phyloP scores from a whole-genome alignment of 1,140 invertebrate genomes.

The Megalopta genalis region DNA sequence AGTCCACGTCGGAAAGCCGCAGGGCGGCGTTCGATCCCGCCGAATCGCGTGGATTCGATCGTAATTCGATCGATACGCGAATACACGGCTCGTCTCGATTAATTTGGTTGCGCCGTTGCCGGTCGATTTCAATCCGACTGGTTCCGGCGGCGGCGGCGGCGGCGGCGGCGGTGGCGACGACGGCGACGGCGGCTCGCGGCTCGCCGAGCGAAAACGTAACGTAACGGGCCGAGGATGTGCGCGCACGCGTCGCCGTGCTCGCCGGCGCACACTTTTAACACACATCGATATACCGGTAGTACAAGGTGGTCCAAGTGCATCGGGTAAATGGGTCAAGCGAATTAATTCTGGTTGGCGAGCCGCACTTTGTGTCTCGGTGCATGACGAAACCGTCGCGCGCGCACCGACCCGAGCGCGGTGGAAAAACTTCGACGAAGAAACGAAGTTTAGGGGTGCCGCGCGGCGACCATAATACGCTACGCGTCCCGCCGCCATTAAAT shows the following conservation, averaged over 20 bases:
- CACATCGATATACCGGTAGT: conserved; percentile 50
- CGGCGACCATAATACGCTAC: too few relatives aligned
- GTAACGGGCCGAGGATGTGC: background rate
- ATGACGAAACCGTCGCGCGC: conserved; percentile 33
- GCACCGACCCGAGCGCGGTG: background rate
- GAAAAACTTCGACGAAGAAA: conserved; percentile 5
- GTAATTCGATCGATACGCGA: too few relatives aligned
- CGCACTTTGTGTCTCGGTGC: conserved; percentile 49
- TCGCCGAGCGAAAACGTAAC: conserved; percentile 1
- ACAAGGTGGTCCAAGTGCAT: conserved; percentile 70
- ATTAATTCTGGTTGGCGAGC: conserved; percentile 64
- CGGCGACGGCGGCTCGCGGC: background rate
- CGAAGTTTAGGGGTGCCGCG: too few relatives aligned
- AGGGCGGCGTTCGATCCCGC: too few relatives aligned
- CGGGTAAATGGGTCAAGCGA: conserved; percentile 74
- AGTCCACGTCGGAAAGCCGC: too few relatives aligned
- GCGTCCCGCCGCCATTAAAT: too few relatives aligned
- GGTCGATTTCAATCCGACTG: too few relatives aligned
- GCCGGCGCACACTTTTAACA: conserved; percentile 38
- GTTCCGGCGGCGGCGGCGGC: too few relatives aligned
- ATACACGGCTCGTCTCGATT: too few relatives aligned
- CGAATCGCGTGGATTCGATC: too few relatives aligned
- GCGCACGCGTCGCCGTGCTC: conserved; percentile 42
- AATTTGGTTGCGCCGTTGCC: too few relatives aligned
- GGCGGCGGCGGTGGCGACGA: too few relatives aligned